Conservation (phyloP, 30 jellyfish, hydroid and myxozoan genomes). For the Aurelia sp. region DNA sequence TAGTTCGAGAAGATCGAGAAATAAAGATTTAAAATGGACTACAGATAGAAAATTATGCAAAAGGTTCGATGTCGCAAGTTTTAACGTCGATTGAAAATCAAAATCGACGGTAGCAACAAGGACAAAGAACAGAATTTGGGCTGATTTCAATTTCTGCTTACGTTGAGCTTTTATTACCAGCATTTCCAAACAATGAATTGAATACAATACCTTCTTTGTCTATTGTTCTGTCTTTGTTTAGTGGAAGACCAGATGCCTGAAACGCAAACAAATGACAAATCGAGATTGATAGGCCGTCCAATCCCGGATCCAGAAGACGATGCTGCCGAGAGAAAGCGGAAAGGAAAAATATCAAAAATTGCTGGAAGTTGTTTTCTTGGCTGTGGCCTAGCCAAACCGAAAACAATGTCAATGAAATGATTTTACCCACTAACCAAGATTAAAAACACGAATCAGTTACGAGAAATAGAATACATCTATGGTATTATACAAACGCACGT, state of each 20-base stretch:
- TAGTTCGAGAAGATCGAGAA: no score
- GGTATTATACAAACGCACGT: no score
- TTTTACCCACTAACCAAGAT: background rate
- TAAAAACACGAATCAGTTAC: no score
- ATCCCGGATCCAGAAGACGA: conserved; percentile 58
- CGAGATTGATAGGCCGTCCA: conserved; percentile 59
- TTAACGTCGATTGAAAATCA: no score
- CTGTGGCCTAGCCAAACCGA: conserved; percentile 71
- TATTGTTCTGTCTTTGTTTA: conserved; percentile 79
- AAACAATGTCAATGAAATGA: conserved; percentile 42
- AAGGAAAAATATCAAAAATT: conserved; percentile 77
- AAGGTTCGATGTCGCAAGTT: no score
- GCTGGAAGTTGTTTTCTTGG: conserved; percentile 86
- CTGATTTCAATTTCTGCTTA: conserved; percentile 83
- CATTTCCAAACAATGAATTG: background rate
- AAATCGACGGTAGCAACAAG: no score
- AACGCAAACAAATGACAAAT: conserved; percentile 59
- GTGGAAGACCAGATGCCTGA: conserved; percentile 78
- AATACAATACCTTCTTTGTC: conserved; percentile 66
- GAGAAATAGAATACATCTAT: no score
- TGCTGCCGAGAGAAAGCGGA: conserved; percentile 56
- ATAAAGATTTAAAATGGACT: no score
- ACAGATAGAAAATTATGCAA: no score
- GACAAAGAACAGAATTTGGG: background rate
- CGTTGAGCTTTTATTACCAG: conserved; percentile 23